phyloP scores from a whole-genome alignment of 2,797 vertebrate species.

The Mormyrus hasselquistii region DNA sequence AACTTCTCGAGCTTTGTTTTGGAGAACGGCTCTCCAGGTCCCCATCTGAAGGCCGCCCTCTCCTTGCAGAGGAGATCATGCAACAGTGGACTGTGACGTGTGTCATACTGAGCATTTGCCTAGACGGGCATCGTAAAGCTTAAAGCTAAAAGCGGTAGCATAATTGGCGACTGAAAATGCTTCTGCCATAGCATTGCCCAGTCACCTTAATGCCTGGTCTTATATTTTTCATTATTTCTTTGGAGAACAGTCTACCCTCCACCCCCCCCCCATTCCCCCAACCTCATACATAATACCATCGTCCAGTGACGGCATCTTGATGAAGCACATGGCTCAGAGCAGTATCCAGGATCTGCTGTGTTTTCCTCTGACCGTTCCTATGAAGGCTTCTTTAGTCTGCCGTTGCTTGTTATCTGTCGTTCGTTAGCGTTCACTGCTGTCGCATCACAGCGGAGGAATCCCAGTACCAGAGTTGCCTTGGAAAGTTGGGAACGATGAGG shows the following conservation, averaged over 20 bases:
- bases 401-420: neutral
- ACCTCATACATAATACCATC: neutral
- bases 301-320: neutral
- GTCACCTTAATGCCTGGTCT: neutral
- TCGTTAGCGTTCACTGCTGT: neutral
- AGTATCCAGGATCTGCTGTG: neutral
- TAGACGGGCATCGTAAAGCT: neutral
- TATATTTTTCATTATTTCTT: neutral
- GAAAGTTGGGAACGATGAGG: constrained; percentile 2
- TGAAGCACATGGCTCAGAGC: neutral
- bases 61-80: neutral
- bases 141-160: neutral
- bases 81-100: neutral
- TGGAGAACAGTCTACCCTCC: neutral
- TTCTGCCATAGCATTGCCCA: neutral
- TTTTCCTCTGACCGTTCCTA: neutral
- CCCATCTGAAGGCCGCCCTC: neutral
- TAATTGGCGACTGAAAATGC: neutral
- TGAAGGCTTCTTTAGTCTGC: neutral
- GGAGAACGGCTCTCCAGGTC: neutral
- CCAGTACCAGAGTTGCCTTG: constrained; percentile 14
- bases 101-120: neutral
- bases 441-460: neutral
- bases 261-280: neutral
- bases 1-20: no score